A percentile compares a stretch with the other conserved stretches of the same genome.
Conservation (phyloP, 2,113 vertebrate genomes). For the Aptenodytes patagonicus region DNA sequence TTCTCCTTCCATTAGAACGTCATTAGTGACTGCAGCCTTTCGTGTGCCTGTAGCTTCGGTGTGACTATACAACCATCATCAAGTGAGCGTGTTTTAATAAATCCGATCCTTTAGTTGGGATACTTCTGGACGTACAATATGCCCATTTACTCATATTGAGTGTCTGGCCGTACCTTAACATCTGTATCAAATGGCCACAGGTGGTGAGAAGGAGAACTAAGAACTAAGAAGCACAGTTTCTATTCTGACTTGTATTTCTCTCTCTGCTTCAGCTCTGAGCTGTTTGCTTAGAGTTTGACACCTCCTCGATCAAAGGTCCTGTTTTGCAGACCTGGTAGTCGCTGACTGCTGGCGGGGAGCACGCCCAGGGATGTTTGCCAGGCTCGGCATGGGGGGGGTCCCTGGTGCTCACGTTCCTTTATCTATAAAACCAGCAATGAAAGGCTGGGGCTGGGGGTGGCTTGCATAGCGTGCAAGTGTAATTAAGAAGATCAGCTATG, state of each 20-base stretch:
- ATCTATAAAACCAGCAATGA: neutral
- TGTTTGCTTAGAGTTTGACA: neutral
- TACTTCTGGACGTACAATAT: neutral
- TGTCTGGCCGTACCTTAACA: rapidly evolving
- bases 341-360: neutral
- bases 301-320: neutral
- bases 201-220: neutral
- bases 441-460: neutral
- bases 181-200: neutral
- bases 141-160: neutral
- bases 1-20: neutral
- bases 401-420: neutral
- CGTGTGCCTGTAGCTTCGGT: neutral
- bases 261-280: neutral
- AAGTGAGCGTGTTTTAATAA: neutral
- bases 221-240: neutral
- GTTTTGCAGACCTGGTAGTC: neutral
- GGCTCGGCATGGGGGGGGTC: rapidly evolving
- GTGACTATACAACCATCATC: neutral
- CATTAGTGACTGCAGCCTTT: neutral
- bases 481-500: conserved; percentile 26
- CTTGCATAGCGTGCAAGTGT: neutral
- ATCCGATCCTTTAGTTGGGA: neutral
- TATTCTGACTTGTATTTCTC: neutral
- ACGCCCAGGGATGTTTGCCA: neutral